Evolutionary conservation across 1,140 invertebrate genomes (phyloP), one percentile per base, ranked within the genome.

Genomic region (Ephestia elutella): DNA sequence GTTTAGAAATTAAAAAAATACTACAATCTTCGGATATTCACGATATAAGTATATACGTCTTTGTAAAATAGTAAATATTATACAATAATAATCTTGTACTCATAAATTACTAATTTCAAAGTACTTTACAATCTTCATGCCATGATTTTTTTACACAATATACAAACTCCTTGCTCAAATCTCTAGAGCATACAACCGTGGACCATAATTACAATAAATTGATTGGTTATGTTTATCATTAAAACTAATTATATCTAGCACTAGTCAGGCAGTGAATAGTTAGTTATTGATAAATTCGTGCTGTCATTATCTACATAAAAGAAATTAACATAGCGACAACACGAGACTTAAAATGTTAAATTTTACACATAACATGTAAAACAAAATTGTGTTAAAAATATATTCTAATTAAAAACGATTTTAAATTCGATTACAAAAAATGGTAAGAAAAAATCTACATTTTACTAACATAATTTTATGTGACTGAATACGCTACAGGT

Each of bases 321-420:
- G n/a, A n/a, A n/a, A n/a, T n/a, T n/a, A n/a, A n/a, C n/a, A 25
- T 25, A 25, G 7, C 7, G 21, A 25, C 21, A 25, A 25, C 21
- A 25, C 21, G 21, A 3, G 21, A 25, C 2, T 3, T 25, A 25
- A 25, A 25, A 25, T 3, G 7, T 25, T 25, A 25, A 25, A 25
- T 25, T 25, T 25, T n/a, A n/a, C n/a, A n/a, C n/a, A n/a, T n/a
- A n/a, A n/a, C n/a, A 66, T 58, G 53, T 49, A 62, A 21, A 62
- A 21, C n/a, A 44, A 44, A n/a, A n/a, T 50, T 53, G 20, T 35
- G 17, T 55, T 55, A 35, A 55, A 35, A 55, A 13, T 11, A 20
- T 21, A 44, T 15, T 15, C 15, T 44, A 44, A 10, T 44, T 15
- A 44, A 44, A 44, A 4, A 15, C 15, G 5, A 15, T n/a, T 44